Conservation (phyloP, 2,797 vertebrate genomes). For the Tapirus indicus region DNA sequence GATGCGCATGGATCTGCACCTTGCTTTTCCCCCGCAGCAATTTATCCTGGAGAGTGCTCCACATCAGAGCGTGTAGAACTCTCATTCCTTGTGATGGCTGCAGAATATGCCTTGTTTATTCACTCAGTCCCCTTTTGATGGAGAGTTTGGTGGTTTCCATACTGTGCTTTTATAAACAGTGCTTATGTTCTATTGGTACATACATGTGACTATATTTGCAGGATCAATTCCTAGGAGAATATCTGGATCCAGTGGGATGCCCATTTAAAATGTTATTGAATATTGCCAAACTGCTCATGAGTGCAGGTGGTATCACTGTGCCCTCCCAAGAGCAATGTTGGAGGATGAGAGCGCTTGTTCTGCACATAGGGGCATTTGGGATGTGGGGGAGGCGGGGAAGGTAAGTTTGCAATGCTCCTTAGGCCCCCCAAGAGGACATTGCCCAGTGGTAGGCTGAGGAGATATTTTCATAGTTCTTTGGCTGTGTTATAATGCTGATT, state of each 20-base stretch:
- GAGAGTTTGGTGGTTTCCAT: background rate
- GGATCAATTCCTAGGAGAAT: background rate
- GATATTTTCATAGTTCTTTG: background rate
- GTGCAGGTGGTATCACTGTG: too few relatives aligned
- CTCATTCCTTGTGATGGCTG: background rate
- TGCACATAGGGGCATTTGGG: accelerated
- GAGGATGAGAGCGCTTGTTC: background rate
- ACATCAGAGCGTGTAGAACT: background rate
- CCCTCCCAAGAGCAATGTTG: background rate
- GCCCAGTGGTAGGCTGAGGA: background rate
- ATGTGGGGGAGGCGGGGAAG: background rate
- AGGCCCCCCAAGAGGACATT: background rate
- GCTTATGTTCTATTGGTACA: background rate
- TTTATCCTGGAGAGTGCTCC: background rate
- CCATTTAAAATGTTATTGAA: background rate
- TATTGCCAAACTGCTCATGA: background rate
- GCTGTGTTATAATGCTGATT: slow-evolving; percentile 53
- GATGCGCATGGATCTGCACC: too few relatives aligned
- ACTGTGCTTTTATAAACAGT: background rate
- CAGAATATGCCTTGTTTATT: background rate
- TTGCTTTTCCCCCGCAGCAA: background rate
- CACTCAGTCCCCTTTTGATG: background rate
- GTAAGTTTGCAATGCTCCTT: background rate
- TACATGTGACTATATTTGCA: background rate
- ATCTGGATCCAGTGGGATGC: background rate